phyloP scores from a whole-genome alignment of 2,888 invertebrate genomes.

The Spatulosminthurus flaviceps region DNA sequence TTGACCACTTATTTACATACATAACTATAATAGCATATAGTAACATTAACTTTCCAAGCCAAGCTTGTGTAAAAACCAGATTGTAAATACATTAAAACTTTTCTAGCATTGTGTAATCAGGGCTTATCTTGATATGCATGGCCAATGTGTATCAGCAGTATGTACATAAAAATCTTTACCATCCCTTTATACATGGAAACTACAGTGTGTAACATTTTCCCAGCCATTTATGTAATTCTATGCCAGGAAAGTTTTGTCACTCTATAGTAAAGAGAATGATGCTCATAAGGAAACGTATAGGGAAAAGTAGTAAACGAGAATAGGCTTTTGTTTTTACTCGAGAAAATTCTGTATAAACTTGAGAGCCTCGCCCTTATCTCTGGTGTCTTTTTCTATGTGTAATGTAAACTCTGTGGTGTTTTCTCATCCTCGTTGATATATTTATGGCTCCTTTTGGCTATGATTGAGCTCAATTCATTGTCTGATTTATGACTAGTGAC shows the following conservation, averaged over 20 bases:
- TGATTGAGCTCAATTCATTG: conserved; percentile 62
- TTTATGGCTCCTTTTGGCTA: conserved; percentile 53
- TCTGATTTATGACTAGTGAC: conserved; percentile 56
- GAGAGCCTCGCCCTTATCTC: too few species aligned
- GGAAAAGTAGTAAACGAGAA: too few species aligned
- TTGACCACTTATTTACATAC: neutral
- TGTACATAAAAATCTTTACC: too few species aligned
- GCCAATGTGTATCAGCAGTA: too few species aligned
- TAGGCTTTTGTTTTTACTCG: conserved; percentile 35
- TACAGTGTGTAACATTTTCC: too few species aligned
- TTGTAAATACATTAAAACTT: conserved; percentile 16
- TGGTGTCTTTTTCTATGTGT: neutral
- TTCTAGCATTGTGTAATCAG: neutral
- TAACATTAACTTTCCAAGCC: too few species aligned
- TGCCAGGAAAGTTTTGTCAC: too few species aligned
- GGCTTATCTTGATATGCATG: neutral
- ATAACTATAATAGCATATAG: too few species aligned
- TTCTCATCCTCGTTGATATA: conserved; percentile 36
- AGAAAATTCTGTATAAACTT: neutral
- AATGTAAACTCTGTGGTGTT: neutral
- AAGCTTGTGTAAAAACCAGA: conserved; percentile 6
- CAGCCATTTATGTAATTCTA: too few species aligned
- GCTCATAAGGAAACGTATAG: too few species aligned
- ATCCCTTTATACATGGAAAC: too few species aligned
- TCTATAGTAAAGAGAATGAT: too few species aligned